Evolutionary conservation across 2,797 vertebrate genomes (phyloP), one percentile per base, ranked within the genome.

Genomic region (Pterois miles): DNA sequence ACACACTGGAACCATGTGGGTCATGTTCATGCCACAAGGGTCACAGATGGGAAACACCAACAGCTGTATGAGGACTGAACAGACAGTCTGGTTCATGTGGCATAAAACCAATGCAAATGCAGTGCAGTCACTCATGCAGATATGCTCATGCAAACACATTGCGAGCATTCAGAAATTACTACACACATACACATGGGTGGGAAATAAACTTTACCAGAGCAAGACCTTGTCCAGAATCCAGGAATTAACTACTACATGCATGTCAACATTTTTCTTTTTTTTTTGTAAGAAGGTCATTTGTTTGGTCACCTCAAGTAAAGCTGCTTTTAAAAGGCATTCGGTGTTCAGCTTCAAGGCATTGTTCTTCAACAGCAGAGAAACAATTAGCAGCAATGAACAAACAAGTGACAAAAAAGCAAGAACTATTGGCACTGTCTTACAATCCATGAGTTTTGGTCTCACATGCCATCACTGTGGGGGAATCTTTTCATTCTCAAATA

Each of bases 31-130:
- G 74, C 57, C 63, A 80, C 9, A 3, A 65, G 67, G 77, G 72
- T 80, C 67, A 73, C 76, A 82, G 60, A 59, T 76, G 64, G 58
- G 54, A 67, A 38, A 23, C 33, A 46, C 34, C 29, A 77, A 69
- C 81, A 85, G 71, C 80, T 81, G 74, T 85, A 67, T 20, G 46
- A 65, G 23, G 22, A 62, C 65, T 60, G 75, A 67, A 13, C 64
- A 48, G 48, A 58, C 57, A 43, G 56, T 23, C 50, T 25, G 31
- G 56, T 65, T 68, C 58, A 48, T 34, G 22, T 33, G 31, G 25
- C 43, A 50, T n/a, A 59, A 67, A 59, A 69, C 57, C 62, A 56
- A 34, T 56, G 27, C n/a, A 65, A 70, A 80, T 77, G 31, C 14
- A 52, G 22, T 22, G 27, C 54, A 74, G 53, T 48, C 56, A 46